Evolutionary conservation across 1,140 invertebrate genomes (phyloP), one percentile per base, ranked within the genome.

Genomic region (Heliconius nattereri): DNA sequence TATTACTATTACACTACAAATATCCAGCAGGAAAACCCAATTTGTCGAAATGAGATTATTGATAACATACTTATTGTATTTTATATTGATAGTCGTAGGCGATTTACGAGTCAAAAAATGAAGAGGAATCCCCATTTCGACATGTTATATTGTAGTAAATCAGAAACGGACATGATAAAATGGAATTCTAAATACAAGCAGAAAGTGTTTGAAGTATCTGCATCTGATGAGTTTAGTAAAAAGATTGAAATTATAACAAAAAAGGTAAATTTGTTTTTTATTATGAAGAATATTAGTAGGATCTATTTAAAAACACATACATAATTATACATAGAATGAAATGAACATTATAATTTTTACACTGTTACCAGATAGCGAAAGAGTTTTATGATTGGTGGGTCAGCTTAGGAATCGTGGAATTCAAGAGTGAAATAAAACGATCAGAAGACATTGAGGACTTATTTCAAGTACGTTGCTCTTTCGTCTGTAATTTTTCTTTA

Each of bases 341-440:
- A 45, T 45, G 16, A 5, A 45, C 40, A 45, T 13, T 29, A 16
- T 29, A 66, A 26, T 16, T 66, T 66, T 11, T 11, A 16, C 7
- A 26, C 6, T 74, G 72, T 85, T 91, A 87, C 74, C 83, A 95
- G 94, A 95, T 95, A 70, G 93, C 94, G 16, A 89, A 89, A 75
- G 95, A 96, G 71, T 96, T 96, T 83, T 96, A 95, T 78, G 91
- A 95, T 3, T 96, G 96, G 96, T 90, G 96, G 86, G 91, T 93
- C 66, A 88, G 81, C 71, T 84, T 96, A 26, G 95, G 95, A 1
- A 90, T 90, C 37, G 89, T 95, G 13, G 95, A 95, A 70, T 94
- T 92, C 75, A 93, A 93, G 78, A 93, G 91, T 79, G 93, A 94
- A 89, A 93, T 94, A 40, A 93, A 90, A 81, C 85, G 91, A 13